phyloP scores from a whole-genome alignment of 2,888 invertebrate species.

The Lasioglossum pauxillum region DNA sequence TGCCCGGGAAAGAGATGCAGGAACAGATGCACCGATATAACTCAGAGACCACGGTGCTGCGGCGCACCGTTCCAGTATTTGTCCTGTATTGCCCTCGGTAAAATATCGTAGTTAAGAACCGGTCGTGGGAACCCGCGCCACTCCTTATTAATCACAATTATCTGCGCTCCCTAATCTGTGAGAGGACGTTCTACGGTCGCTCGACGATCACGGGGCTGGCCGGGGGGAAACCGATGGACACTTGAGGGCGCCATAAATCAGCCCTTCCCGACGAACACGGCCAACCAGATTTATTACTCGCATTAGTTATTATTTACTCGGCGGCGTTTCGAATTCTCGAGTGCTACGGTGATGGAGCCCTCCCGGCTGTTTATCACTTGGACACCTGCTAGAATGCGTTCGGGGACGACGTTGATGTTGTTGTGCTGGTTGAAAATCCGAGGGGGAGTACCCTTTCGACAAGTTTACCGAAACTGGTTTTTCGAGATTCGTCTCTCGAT shows the following conservation, averaged over 20 bases:
- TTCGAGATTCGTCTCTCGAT: no score
- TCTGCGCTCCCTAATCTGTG: slow-evolving; percentile 1
- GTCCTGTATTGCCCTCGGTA: background rate
- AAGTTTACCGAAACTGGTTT: no score
- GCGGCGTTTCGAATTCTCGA: background rate
- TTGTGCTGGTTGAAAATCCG: background rate
- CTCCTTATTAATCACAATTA: slow-evolving; percentile 12
- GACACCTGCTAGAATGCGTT: background rate
- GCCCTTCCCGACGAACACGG: background rate
- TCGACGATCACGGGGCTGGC: background rate
- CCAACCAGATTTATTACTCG: background rate
- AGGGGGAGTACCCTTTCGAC: no score
- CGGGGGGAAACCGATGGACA: background rate
- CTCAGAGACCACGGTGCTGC: background rate
- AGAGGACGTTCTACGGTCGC: background rate
- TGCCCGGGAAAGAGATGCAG: slow-evolving; percentile 29
- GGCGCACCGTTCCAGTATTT: background rate
- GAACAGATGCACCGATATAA: slow-evolving; percentile 25
- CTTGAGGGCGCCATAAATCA: slow-evolving; percentile 8
- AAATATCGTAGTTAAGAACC: slow-evolving; percentile 10
- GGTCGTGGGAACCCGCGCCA: background rate
- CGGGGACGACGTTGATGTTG: background rate
- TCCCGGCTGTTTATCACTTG: background rate
- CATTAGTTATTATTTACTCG: slow-evolving; percentile 11
- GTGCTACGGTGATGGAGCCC: background rate